phyloP scores from a whole-genome alignment of 2,113 vertebrate genomes.

The Crocuta crocuta region DNA sequence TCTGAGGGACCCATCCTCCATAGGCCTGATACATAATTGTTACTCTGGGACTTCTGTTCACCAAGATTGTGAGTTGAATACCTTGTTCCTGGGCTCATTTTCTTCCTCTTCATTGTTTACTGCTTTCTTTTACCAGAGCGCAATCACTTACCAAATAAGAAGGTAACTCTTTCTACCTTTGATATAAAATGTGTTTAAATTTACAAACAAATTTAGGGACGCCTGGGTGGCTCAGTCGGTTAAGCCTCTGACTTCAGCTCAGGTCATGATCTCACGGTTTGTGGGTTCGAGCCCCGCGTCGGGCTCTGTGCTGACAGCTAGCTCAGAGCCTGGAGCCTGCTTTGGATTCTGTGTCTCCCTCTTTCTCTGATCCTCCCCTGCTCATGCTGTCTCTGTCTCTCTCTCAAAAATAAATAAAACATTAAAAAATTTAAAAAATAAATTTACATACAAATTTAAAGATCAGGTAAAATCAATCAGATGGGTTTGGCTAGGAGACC shows the following conservation, averaged over 20 bases:
- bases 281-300: too few species aligned
- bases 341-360: too few species aligned
- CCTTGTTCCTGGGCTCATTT: background rate
- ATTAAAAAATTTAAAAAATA: background rate
- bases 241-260: too few species aligned
- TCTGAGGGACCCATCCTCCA: background rate
- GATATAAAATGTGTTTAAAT: background rate
- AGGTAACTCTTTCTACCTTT: background rate
- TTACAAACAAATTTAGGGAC: background rate
- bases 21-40: too few species aligned
- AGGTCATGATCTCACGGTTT: too few species aligned
- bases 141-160: background rate
- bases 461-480: background rate
- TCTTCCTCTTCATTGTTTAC: background rate
- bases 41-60: background rate
- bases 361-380: too few species aligned
- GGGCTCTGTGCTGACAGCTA: too few species aligned
- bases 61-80: background rate
- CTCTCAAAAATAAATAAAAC: too few species aligned
- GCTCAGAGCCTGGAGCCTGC: too few species aligned
- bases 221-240: too few species aligned
- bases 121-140: background rate
- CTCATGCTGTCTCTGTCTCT: too few species aligned
- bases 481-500: background rate
- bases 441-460: background rate